Percentiles rank a stretch among this genome's conserved stretches.
Evolutionary conservation across 1,140 invertebrate species (phyloP).

Genomic region (Caenorhabditis remanei): DNA sequence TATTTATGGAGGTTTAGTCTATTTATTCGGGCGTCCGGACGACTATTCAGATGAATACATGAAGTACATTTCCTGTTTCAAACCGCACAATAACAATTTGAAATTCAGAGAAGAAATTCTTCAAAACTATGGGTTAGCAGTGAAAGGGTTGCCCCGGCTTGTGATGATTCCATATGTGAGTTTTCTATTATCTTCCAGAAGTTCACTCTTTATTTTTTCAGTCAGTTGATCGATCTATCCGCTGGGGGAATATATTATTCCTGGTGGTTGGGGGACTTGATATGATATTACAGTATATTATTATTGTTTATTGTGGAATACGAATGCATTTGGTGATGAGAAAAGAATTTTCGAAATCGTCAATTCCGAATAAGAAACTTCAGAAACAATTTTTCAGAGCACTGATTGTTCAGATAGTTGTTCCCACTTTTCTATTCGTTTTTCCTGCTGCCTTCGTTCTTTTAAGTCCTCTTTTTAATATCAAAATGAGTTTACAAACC

Average conservation of each 20-base stretch:
- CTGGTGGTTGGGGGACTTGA: not conserved
- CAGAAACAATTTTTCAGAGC: slow-evolving; percentile 17
- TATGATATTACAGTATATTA: not conserved
- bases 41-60: slow-evolving; percentile 13
- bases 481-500: slow-evolving; percentile 5
- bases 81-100: too few species aligned
- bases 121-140: not conserved
- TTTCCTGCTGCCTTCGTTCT: not conserved
- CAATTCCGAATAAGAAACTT: not conserved
- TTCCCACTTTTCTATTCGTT: not conserved
- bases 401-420: not conserved
- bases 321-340: not conserved
- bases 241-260: not conserved
- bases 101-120: not conserved
- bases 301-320: not conserved
- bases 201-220: not conserved
- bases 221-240: not conserved
- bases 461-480: not conserved
- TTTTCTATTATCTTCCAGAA: not conserved
- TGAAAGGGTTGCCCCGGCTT: not conserved
- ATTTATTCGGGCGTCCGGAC: not conserved
- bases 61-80: not conserved
- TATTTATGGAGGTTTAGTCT: not conserved
- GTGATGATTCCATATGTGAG: not conserved
- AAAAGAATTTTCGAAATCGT: not conserved